Conservation (phyloP, 2,888 invertebrate genomes). For the Cremastinae sp. region DNA sequence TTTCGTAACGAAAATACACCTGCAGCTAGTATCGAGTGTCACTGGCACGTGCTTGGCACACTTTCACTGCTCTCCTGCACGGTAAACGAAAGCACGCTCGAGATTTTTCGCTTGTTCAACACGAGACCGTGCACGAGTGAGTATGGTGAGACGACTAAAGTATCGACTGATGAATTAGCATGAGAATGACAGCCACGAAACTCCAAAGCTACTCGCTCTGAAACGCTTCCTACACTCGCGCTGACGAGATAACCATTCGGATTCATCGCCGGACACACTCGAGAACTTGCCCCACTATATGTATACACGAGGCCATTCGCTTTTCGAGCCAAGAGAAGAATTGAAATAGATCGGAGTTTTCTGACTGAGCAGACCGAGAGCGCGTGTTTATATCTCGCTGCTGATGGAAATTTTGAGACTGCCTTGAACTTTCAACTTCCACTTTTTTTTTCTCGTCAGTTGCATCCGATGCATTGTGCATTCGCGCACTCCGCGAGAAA, state of each 20-base stretch:
- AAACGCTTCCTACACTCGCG: not conserved
- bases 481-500: too few species aligned
- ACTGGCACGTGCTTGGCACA: not conserved
- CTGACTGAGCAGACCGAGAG: not conserved
- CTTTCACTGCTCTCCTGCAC: conserved; percentile 45
- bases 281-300: not conserved
- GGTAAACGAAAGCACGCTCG: conserved; percentile 11
- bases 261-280: conserved; percentile 29
- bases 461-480: too few species aligned
- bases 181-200: conserved; percentile 3
- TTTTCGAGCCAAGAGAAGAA: not conserved
- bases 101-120: not conserved
- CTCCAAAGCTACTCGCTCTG: not conserved
- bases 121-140: not conserved
- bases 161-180: conserved; percentile 42
- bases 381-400: too few species aligned
- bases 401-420: too few species aligned
- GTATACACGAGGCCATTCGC: not conserved
- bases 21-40: not conserved
- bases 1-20: not conserved
- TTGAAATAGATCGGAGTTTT: conserved; percentile 36
- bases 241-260: not conserved
- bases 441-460: too few species aligned
- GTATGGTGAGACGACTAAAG: conserved; percentile 38
- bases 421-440: too few species aligned